Evolutionary conservation across 1,140 invertebrate species (phyloP).

Genomic region (Chymomyza costata): DNA sequence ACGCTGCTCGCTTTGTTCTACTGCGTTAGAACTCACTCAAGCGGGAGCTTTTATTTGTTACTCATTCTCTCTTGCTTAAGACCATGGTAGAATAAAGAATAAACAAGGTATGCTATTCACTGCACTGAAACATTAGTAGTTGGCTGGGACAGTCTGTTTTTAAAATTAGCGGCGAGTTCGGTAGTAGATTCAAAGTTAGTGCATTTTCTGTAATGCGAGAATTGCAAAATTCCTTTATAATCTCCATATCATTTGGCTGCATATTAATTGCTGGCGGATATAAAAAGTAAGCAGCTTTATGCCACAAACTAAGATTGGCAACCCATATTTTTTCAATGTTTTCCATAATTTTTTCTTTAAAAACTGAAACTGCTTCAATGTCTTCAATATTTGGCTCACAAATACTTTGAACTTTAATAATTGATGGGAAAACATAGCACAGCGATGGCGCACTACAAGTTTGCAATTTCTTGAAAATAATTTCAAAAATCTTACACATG

Average conservation of each 20-base stretch:
- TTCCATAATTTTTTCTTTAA: slow-evolving; percentile 21
- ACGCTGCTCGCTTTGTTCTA: too few species aligned
- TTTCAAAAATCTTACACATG: slow-evolving; percentile 26
- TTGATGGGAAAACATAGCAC: slow-evolving; percentile 32
- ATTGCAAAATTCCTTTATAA: slow-evolving; percentile 12
- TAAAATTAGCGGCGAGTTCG: background rate
- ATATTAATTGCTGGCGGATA: slow-evolving; percentile 21
- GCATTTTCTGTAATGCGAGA: background rate
- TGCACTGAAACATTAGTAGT: too few species aligned
- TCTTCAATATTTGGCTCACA: slow-evolving; percentile 13
- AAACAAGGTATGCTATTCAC: too few species aligned
- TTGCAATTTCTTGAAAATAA: slow-evolving; percentile 33
- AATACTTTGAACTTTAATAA: slow-evolving; percentile 15
- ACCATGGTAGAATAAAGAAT: too few species aligned
- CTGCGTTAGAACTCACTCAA: too few species aligned
- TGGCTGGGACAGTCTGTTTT: background rate
- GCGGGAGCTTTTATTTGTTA: too few species aligned
- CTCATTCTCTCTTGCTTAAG: too few species aligned
- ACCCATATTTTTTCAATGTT: slow-evolving; percentile 20
- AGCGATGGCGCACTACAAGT: slow-evolving; percentile 23
- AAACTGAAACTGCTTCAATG: slow-evolving; percentile 16
- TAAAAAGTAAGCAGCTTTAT: slow-evolving; percentile 24
- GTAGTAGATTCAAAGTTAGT: too few species aligned
- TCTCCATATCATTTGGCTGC: slow-evolving; percentile 8
- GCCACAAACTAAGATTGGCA: slow-evolving; percentile 12